Percentiles rank a stretch among this genome's conserved stretches.
phyloP scores from a whole-genome alignment of 35 echinoderm and acorn worm species.

The Heliocidaris erythrogramma region DNA sequence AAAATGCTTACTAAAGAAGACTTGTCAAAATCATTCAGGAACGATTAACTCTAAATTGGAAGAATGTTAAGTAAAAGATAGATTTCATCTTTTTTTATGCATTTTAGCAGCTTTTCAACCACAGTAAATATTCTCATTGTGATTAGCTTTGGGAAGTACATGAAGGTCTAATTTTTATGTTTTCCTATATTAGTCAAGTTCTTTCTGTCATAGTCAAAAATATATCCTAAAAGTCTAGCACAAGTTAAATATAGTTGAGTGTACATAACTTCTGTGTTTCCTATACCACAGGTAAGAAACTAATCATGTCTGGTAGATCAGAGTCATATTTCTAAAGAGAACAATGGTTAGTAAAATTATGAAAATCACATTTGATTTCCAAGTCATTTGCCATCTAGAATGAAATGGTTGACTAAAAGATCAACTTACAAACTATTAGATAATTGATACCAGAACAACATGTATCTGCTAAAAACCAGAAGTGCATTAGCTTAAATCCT shows the following conservation, averaged over 20 bases:
- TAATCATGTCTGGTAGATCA: neutral
- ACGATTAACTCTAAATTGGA: neutral
- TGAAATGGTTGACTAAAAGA: neutral
- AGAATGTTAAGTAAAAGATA: neutral
- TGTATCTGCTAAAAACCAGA: too few relatives aligned
- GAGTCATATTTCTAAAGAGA: neutral
- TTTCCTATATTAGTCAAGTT: neutral
- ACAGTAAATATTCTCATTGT: neutral
- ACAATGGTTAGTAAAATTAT: neutral
- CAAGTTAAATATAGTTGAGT: neutral
- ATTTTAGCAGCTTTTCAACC: neutral
- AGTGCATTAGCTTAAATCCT: too few relatives aligned
- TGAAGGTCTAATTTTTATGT: neutral
- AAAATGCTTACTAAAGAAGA: neutral
- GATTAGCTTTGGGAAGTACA: neutral
- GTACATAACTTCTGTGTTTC: neutral
- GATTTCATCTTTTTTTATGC: neutral
- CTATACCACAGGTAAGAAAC: neutral
- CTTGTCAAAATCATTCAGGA: neutral
- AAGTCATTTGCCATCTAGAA: slow-evolving; percentile 11
- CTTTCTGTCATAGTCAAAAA: neutral
- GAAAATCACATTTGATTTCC: neutral
- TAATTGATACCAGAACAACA: neutral
- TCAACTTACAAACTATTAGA: neutral
- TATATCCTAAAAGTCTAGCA: neutral